Percentiles rank a stretch among this genome's conserved stretches.
phyloP scores from a whole-genome alignment of 2,888 invertebrate species.

The Chironomus tentans region DNA sequence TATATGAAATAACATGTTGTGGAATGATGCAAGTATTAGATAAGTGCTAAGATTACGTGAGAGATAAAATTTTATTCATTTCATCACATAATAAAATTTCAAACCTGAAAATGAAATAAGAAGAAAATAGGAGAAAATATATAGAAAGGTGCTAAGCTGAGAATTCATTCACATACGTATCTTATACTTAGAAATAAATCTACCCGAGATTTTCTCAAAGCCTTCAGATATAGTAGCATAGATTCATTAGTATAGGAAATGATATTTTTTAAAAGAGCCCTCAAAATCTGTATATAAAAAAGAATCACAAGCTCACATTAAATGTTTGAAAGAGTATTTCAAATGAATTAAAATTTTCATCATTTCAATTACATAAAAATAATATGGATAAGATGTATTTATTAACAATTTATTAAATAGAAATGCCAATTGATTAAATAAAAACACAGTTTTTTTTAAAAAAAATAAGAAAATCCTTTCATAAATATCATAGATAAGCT shows the following conservation, averaged over 20 bases:
- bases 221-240: not conserved
- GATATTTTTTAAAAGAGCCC: not conserved
- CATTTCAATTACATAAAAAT: too few relatives aligned
- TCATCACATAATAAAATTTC: slow-evolving; percentile 13
- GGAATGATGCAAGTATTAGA: not conserved
- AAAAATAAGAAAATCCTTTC: too few relatives aligned
- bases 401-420: too few relatives aligned
- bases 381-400: too few relatives aligned
- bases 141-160: not conserved
- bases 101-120: not conserved
- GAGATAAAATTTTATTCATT: slow-evolving; percentile 16
- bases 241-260: not conserved
- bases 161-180: not conserved
- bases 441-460: too few relatives aligned
- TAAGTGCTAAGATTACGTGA: slow-evolving; percentile 14
- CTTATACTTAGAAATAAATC: not conserved
- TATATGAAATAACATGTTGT: not conserved
- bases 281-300: not conserved
- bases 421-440: too few relatives aligned
- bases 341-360: too few relatives aligned
- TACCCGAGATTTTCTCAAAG: not conserved
- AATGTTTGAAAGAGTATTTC: too few relatives aligned
- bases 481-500: too few relatives aligned
- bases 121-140: not conserved
- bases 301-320: too few relatives aligned